Percentiles rank a stretch among this genome's conserved stretches.
Conservation (phyloP, 2,888 invertebrate genomes). For the Drosophila cognata region DNA sequence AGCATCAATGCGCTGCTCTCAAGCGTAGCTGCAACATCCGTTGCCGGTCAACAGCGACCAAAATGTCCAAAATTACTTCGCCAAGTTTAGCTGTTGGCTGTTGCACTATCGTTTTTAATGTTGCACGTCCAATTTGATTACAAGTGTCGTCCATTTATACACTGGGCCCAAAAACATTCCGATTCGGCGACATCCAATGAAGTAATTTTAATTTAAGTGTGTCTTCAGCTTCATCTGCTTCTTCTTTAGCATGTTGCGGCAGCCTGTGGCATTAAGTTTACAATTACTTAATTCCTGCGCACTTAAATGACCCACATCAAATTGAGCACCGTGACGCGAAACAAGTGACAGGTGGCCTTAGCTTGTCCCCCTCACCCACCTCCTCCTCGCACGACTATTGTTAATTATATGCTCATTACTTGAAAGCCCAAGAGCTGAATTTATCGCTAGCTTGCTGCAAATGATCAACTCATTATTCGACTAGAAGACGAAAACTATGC, state of each 20-base stretch:
- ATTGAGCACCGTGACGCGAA: slow-evolving; percentile 13
- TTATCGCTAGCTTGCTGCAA: slow-evolving; percentile 14
- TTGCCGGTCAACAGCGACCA: slow-evolving; percentile 18
- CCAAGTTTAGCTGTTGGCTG: slow-evolving; percentile 30
- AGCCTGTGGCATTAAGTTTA: slow-evolving; percentile 20
- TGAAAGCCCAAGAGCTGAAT: slow-evolving; percentile 23
- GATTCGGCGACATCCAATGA: slow-evolving; percentile 67
- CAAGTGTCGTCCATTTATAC: slow-evolving; percentile 74
- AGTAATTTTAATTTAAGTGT: slow-evolving; percentile 75
- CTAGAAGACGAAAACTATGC: neutral
- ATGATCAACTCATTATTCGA: slow-evolving; percentile 8
- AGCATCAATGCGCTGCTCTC: slow-evolving; percentile 12
- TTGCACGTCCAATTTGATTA: slow-evolving; percentile 79
- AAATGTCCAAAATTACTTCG: slow-evolving; percentile 19
- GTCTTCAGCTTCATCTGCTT: neutral
- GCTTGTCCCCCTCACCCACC: neutral
- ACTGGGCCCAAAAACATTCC: slow-evolving; percentile 38
- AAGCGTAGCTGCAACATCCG: slow-evolving; percentile 73
- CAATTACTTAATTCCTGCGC: slow-evolving; percentile 34
- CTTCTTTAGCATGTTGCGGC: slow-evolving; percentile 24
- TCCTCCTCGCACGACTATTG: neutral
- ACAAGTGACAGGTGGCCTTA: slow-evolving; percentile 40
- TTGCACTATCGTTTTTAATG: slow-evolving; percentile 69
- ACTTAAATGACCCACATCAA: slow-evolving; percentile 66
- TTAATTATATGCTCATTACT: slow-evolving; percentile 25